These are phyloP conservation scores for Okapia johnstoni DNA, from an alignment of 2,113 vertebrate genomes.

Conservation along the genomic window DNA sequence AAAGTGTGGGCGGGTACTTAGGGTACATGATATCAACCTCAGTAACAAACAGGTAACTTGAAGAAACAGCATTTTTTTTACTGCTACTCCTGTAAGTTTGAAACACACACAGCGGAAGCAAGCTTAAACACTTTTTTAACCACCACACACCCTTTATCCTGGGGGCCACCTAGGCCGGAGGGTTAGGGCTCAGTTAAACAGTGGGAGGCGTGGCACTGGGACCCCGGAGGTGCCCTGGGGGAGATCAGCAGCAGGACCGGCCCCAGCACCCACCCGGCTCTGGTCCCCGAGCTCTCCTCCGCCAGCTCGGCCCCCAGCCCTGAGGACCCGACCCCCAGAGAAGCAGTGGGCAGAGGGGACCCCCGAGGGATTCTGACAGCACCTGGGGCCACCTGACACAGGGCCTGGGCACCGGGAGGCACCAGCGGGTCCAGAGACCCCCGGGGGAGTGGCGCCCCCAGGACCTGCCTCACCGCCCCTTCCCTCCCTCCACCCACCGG, in stretches of 20 bases:
- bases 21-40: too few relatives aligned
- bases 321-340: background rate
- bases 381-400: background rate
- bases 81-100: background rate
- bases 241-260: fast-evolving
- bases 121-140: background rate
- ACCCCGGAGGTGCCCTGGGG: background rate
- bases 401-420: background rate
- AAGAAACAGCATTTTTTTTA: background rate
- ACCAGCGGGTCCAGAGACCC: fast-evolving
- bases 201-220: fast-evolving
- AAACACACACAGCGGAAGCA: background rate
- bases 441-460: too few relatives aligned
- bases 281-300: too few relatives aligned
- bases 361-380: background rate
- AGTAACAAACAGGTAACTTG: fast-evolving
- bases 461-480: background rate
- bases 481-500: too few relatives aligned
- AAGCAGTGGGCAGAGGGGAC: background rate
- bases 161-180: fast-evolving
- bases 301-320: background rate
- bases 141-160: background rate
- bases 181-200: background rate
- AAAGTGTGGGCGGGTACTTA: fast-evolving
- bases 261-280: too few relatives aligned